Conservation (phyloP, 2,888 invertebrate genomes). For the Drosophila melanosoma region DNA sequence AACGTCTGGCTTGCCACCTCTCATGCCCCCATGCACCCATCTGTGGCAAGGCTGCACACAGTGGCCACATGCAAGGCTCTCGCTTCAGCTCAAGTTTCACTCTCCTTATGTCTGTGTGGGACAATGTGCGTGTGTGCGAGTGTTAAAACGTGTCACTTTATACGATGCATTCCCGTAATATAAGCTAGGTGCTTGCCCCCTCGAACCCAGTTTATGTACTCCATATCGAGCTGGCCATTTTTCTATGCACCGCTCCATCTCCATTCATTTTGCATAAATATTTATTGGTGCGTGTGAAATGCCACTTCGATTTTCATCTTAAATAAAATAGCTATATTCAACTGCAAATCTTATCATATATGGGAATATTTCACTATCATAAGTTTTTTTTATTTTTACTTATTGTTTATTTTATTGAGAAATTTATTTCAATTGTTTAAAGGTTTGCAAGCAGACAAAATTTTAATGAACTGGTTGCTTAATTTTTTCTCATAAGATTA, state of each 20-base stretch:
- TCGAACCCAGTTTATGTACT: slow-evolving; percentile 40
- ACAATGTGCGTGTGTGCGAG: slow-evolving; percentile 36
- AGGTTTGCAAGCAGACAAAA: background rate
- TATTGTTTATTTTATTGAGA: background rate
- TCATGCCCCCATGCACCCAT: slow-evolving; percentile 11
- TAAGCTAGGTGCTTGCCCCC: slow-evolving; percentile 39
- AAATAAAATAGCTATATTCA: slow-evolving; percentile 3
- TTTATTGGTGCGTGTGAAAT: slow-evolving; percentile 46
- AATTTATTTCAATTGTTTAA: background rate
- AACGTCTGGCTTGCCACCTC: background rate
- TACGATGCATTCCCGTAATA: slow-evolving; percentile 60
- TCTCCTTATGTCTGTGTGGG: background rate
- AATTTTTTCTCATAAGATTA: background rate
- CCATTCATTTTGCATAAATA: slow-evolving; percentile 67
- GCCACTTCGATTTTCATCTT: slow-evolving; percentile 7
- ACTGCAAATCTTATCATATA: background rate
- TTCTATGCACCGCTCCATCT: slow-evolving; percentile 43
- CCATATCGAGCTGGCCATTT: slow-evolving; percentile 33
- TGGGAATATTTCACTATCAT: background rate
- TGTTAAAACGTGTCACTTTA: slow-evolving; percentile 80
- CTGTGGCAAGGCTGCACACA: slow-evolving; percentile 42
- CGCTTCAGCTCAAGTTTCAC: slow-evolving; percentile 12
- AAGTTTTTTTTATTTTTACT: background rate
- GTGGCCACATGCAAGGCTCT: slow-evolving; percentile 44
- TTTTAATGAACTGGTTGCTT: background rate